phyloP scores from a whole-genome alignment of 2,888 invertebrate species.

The Chrysodeixis includens region DNA sequence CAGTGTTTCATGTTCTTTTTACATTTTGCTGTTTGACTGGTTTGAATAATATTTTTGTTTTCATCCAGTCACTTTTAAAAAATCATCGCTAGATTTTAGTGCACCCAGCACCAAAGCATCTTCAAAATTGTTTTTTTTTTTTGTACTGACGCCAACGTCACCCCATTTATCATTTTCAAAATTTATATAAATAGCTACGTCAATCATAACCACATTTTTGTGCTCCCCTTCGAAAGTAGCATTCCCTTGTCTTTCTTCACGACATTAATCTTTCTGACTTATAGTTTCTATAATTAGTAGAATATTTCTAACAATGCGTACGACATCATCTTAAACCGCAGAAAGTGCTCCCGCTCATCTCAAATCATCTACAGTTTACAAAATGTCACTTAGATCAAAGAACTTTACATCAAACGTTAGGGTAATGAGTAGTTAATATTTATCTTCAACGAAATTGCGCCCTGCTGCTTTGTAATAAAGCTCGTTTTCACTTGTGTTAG shows the following conservation, averaged over 20 bases:
- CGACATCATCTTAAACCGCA: conserved; percentile 69
- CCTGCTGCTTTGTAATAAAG: conserved; percentile 58
- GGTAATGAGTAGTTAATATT: conserved; percentile 70
- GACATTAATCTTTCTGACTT: conserved; percentile 72
- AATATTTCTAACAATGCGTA: conserved; percentile 70
- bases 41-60: not conserved
- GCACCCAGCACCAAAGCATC: conserved; percentile 38
- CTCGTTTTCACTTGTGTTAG: conserved; percentile 59
- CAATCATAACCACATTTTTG: conserved; percentile 67
- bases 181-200: conserved; percentile 61
- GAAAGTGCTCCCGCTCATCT: conserved; percentile 74
- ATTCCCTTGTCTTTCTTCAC: conserved; percentile 76
- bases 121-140: conserved; percentile 46
- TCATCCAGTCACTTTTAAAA: not conserved
- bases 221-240: conserved; percentile 53
- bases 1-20: no score
- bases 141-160: conserved; percentile 56
- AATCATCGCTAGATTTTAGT: conserved; percentile 10
- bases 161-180: conserved; percentile 61
- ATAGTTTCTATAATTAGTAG: conserved; percentile 79
- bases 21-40: not conserved
- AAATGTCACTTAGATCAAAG: conserved; percentile 86
- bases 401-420: conserved; percentile 79
- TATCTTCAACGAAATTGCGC: conserved; percentile 58
- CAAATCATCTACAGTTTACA: conserved; percentile 85